Percentiles rank a stretch among this genome's conserved stretches.
These are phyloP conservation scores for Brienomyrus longianalis DNA, from an alignment of 2,113 vertebrate genomes.

Conservation along the genomic window DNA sequence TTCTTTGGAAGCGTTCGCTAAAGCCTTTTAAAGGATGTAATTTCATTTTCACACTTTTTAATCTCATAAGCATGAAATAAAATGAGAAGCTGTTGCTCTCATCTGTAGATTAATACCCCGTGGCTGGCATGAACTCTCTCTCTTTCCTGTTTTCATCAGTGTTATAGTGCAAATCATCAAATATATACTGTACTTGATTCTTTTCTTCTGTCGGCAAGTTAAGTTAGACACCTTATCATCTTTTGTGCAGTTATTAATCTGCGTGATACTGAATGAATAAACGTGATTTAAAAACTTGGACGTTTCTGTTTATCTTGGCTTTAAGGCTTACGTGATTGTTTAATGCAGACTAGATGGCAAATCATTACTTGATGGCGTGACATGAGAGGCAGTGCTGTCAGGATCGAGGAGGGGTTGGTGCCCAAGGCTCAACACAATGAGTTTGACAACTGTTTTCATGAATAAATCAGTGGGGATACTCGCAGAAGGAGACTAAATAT, in stretches of 20 bases:
- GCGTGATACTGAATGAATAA: background rate
- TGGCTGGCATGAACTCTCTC: conserved; percentile 19
- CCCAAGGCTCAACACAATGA: conserved; percentile 33
- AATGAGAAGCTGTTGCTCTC: conserved; percentile 21
- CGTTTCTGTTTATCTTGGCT: background rate
- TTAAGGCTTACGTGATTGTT: background rate
- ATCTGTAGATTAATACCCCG: conserved; percentile 25
- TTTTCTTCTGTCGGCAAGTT: background rate
- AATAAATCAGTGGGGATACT: conserved; percentile 46
- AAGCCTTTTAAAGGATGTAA: conserved; percentile 37
- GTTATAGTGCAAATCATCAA: background rate
- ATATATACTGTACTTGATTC: conserved; percentile 53
- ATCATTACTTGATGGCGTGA: background rate
- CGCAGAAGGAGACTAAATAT: conserved; percentile 32
- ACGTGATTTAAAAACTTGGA: background rate
- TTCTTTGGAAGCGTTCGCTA: conserved; percentile 8
- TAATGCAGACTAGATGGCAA: background rate
- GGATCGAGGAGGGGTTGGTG: conserved; percentile 37
- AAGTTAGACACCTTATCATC: background rate
- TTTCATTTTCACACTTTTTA: conserved; percentile 47
- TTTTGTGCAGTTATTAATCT: background rate
- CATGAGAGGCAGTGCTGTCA: background rate
- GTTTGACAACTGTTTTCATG: conserved; percentile 45
- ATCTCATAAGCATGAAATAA: conserved; percentile 26
- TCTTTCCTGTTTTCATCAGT: conserved; percentile 23